Evolutionary conservation across 2,888 invertebrate species (phyloP).

Genomic region (Coecobrya sp.): DNA sequence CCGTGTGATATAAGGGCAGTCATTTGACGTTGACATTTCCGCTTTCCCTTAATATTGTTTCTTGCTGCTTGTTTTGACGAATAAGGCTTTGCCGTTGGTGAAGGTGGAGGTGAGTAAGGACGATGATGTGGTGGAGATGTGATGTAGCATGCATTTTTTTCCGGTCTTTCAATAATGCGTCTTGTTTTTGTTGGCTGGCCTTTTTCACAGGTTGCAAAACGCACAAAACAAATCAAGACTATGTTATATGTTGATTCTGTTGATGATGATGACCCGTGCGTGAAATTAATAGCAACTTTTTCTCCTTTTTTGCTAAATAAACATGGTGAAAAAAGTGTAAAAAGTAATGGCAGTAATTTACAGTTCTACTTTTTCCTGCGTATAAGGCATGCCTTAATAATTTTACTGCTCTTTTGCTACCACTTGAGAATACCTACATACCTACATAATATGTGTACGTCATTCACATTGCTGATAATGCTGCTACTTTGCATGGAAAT

Average conservation of each 20-base stretch:
- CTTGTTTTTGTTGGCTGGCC: not conserved
- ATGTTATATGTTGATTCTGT: not conserved
- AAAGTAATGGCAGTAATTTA: slow-evolving; percentile 37
- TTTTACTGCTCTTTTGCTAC: slow-evolving; percentile 10
- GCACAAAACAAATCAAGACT: not conserved
- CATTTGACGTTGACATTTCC: slow-evolving; percentile 55
- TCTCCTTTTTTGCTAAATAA: slow-evolving; percentile 56
- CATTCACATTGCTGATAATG: slow-evolving; percentile 18
- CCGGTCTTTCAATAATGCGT: slow-evolving; percentile 20
- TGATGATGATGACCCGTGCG: slow-evolving; percentile 18
- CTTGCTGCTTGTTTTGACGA: too few relatives aligned
- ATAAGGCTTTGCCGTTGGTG: not conserved
- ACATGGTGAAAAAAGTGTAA: slow-evolving; percentile 8
- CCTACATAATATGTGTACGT: not conserved
- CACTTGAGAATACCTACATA: not conserved
- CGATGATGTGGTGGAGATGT: slow-evolving; percentile 5
- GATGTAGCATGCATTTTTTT: slow-evolving; percentile 1
- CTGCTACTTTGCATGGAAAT: slow-evolving; percentile 60
- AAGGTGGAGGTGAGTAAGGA: not conserved
- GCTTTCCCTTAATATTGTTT: slow-evolving; percentile 24
- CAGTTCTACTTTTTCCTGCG: slow-evolving; percentile 51
- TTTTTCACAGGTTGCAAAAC: slow-evolving; percentile 1
- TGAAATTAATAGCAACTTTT: slow-evolving; percentile 65
- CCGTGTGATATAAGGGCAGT: slow-evolving; percentile 64
- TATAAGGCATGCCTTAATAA: slow-evolving; percentile 11